Base-by-base conservation (phyloP, 2,113 vertebrate species). In the Zapus hudsonius region DNA sequence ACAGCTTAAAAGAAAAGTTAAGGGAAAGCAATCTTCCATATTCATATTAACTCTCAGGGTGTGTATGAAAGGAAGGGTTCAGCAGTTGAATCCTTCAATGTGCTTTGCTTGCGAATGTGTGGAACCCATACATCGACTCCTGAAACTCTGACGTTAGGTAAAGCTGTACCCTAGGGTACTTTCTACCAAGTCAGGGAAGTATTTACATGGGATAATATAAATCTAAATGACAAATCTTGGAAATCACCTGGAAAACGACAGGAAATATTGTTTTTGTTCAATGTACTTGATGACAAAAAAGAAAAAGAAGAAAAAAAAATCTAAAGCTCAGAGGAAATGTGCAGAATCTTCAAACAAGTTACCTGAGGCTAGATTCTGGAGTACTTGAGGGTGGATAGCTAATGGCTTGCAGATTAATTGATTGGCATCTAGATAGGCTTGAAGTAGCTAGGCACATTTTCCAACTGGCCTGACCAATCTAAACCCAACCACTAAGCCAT, bases 231-330 rank as follows among this genome's bases (percentile, higher is more conserved):
- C 92, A 95, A 78, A 82, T 92, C 76, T 78, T 95, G 97, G 96
- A 95, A 96, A 96, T 63, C 94, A 97, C 97, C 95, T 96, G 89
- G 92, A 96, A 96, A 95, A 67, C 94, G 86, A 96, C 72, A 84
- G 92, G 95, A 96, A 97, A 84, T 78, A 84, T 44, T 70, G 42
- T 83, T 84, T 57, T 92, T 64, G 36, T 79, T 87, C 79, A 96
- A 89, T 93, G 91, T 94, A 82, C 52, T 82, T 92, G 81, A 91
- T 31, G 52, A 70, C 25, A 59, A 78, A 72, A 78, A 72, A 52
- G 22, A 61, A 42, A 69, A 72, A 16, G 27, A 5, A 72, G 19
- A 85, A 25, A 61, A 61, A 82, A 59, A 19, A 96, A 91, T 52
- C 47, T 66, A 76, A 69, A 57, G 73, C 27, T 81, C 42, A 85